Evolutionary conservation across 2,797 vertebrate genomes (phyloP), one percentile per base, ranked within the genome.

Genomic region (Diglossa cyanea): DNA sequence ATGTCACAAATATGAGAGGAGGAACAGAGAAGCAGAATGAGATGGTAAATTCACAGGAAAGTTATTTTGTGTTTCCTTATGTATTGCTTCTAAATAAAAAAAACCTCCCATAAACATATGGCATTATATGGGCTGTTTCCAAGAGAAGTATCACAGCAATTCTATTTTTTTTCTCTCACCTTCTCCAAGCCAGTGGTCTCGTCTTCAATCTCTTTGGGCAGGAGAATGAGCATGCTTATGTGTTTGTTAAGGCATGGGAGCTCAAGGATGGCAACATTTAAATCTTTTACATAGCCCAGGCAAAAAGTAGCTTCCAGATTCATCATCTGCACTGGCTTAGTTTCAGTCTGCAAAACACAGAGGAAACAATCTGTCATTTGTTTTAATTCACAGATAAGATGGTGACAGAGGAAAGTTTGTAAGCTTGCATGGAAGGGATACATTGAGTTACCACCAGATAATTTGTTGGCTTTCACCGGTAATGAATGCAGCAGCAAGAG

Each of bases 321-420:
- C 98, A 98, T 98, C 98, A 98, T 98, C 47, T 98, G 97, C 74
- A 98, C 97, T 2, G 97, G 97, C 70, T 97, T 98, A 45, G 96
- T 98, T 83, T 98, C 98, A 47, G 95, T 97, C 98, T 98, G 79
- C 35, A 90, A 94, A 91, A 88, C 57, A 92, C 0, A 88, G 47
- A 93, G 54, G 30, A 90, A 94, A 58, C 7, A 62, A 61, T 71
- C 15, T 20, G 31, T 37, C 25, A 74, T 73, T 84, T 9, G 3
- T 60, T 89, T 72, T 62, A 50, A 65, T 79, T 88, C 30, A 37
- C 9, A 81, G 8, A 6, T 17, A 25, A 75, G 11, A 55, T 4
- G 1, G 11, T 2, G 2, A 71, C 47, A 72, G 15, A 68, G 30
- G 14, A 60, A 78, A 68, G 37, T 42, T n/a, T 89, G 4, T 25